Conservation (phyloP, 2,797 vertebrate genomes). For the Silurus aristotelis region DNA sequence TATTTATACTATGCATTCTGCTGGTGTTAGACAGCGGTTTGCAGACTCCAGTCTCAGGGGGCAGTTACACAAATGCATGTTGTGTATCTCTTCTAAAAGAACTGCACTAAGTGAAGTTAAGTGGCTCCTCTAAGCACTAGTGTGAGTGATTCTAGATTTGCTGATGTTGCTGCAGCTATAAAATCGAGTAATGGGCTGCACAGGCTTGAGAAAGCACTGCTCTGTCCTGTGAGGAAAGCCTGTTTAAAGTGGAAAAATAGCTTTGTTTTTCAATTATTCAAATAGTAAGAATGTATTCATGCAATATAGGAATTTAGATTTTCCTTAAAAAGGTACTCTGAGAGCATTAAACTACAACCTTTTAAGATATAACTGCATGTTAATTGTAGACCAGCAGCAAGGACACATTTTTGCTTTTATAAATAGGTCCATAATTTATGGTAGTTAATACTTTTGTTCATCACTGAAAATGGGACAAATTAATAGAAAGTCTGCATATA, state of each 20-base stretch:
- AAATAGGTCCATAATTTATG: not conserved
- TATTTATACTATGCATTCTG: not conserved
- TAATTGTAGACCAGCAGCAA: not conserved
- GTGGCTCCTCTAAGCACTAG: slow-evolving; percentile 53
- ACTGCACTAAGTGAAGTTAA: slow-evolving; percentile 36
- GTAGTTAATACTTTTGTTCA: not conserved
- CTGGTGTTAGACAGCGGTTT: slow-evolving; percentile 3
- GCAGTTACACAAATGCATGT: not conserved
- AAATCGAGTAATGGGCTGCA: slow-evolving; percentile 55
- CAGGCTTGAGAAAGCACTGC: slow-evolving; percentile 50
- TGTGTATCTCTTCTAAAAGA: slow-evolving; percentile 9
- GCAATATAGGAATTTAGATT: not conserved
- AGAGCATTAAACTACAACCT: not conserved
- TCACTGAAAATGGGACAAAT: not conserved
- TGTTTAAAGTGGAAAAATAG: slow-evolving; percentile 48
- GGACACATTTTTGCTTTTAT: not conserved
- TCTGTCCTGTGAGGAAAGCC: slow-evolving; percentile 50
- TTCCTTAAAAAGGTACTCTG: not conserved
- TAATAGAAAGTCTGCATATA: not conserved
- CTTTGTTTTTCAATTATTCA: slow-evolving; percentile 53
- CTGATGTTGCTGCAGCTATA: slow-evolving; percentile 62
- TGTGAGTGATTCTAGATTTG: slow-evolving; percentile 59
- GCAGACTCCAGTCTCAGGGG: not conserved
- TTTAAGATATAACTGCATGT: not conserved
- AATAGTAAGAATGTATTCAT: slow-evolving; percentile 45